These are phyloP conservation scores for Paramuricea clavata DNA, from an alignment of 92 coral and sea anemone genomes.

Conservation along the genomic window DNA sequence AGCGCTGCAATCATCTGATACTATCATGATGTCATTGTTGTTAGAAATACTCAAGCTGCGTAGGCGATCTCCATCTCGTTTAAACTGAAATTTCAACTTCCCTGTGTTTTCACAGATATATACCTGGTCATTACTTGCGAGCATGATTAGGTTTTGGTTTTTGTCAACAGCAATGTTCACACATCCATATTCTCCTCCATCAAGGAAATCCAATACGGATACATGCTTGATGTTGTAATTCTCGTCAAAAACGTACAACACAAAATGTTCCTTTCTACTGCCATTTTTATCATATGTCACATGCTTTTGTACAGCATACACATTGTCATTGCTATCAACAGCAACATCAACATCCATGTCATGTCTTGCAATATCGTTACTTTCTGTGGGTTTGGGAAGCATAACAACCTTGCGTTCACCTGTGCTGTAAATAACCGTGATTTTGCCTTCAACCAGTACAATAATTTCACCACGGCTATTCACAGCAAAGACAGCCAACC, in stretches of 20 bases:
- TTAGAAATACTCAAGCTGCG: constrained; percentile 8
- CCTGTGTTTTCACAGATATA: not conserved
- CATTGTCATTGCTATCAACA: not conserved
- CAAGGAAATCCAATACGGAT: not conserved
- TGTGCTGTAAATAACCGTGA: not conserved
- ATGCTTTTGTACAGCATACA: not conserved
- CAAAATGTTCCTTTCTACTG: not conserved
- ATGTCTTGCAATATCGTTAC: not conserved
- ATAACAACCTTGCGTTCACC: not conserved
- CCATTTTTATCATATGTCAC: not conserved
- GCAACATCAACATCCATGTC: not conserved
- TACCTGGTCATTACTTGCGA: not conserved
- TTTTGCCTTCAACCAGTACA: not conserved
- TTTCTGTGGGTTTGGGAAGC: not conserved
- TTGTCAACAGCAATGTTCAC: constrained; percentile 8
- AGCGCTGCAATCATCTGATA: not conserved
- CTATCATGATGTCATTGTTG: not conserved
- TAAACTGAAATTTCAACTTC: not conserved
- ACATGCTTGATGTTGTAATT: not conserved
- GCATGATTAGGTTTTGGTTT: not conserved
- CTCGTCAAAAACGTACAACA: not conserved
- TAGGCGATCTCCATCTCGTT: not conserved
- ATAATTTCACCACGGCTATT: not conserved
- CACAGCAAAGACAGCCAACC: not conserved
- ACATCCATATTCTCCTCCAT: not conserved